Base-by-base conservation (phyloP, 2,888 invertebrate species). In the Argyresthia albistria region DNA sequence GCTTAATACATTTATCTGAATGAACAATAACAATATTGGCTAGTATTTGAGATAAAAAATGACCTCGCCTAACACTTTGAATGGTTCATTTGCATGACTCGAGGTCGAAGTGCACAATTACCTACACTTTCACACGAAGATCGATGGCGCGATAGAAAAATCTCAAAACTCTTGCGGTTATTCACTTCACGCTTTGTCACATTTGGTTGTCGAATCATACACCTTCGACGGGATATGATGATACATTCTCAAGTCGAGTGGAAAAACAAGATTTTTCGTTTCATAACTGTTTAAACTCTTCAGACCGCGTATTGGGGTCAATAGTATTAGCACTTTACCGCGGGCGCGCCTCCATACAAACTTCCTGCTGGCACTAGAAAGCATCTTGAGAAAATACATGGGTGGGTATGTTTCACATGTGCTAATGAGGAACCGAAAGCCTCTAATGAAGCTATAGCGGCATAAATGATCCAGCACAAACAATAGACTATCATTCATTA, bases 351-450 rank as follows among this genome's bases (percentile, higher is more conserved):
- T 39, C 50, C 64, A 63, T 65, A 37, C 42, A 39, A 65, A 59
- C 70, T 77, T 77, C 74, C 73, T 72, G 67, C 73, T 14, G 43
- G 14, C 45, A 35, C n/a, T 48, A 80, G 82, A 84, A 83, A 84
- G 80, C 67, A 73, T 45, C 12, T n/a, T 8, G 25, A 12, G 25
- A 35, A 47, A 35, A 47, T 35, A 12, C n/a, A 46, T 46, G 25
- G 16, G 15, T 11, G 35, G 12, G 11, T 15, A 42, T 50, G 43
- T 47, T n/a, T 25, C 25, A 16, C 50, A 42, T n/a, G 50, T 50
- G 50, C 25, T 50, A 51, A 51, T 51, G 45, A 45, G 45, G 35
- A 45, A 35, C 12, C 14, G 12, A 7, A 15, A 3, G 25, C 1
- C 55, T 63, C 69, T 76, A 75, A 79, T 78, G 70, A 75, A 79